phyloP scores from a whole-genome alignment of 2,797 vertebrate species.

The Caiman crocodilus region DNA sequence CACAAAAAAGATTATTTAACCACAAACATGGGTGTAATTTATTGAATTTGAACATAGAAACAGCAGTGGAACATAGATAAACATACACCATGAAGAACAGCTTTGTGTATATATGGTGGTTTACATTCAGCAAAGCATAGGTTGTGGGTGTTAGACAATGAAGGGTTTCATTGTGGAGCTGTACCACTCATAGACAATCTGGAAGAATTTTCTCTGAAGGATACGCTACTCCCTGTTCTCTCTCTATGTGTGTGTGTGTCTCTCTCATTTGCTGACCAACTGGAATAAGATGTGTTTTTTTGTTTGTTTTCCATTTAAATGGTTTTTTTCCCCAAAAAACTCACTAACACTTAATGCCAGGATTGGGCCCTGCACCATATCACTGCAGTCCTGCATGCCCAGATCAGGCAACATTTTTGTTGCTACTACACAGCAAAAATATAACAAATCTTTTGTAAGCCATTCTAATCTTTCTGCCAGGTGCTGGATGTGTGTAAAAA shows the following conservation, averaged over 20 bases:
- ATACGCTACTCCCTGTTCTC: neutral
- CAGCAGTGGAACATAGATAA: neutral
- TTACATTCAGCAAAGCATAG: neutral
- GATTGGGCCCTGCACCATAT: too few species aligned
- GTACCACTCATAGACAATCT: too few species aligned
- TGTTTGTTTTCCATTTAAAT: too few species aligned
- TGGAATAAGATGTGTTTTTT: too few species aligned
- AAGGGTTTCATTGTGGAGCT: neutral
- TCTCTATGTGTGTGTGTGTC: neutral
- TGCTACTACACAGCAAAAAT: neutral
- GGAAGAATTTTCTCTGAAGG: neutral
- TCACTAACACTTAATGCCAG: too few species aligned
- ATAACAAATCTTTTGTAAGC: neutral
- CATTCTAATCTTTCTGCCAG: neutral
- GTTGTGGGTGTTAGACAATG: neutral
- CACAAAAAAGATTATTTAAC: neutral
- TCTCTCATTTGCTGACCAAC: too few species aligned
- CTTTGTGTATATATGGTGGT: neutral
- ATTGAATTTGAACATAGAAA: fast-evolving
- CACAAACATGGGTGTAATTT: neutral
- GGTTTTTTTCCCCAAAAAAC: too few species aligned
- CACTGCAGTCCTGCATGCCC: too few species aligned
- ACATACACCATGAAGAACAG: neutral
- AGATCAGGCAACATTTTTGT: neutral
- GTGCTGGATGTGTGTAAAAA: too few species aligned